These are phyloP conservation scores for Polylopha cassiicola DNA, from an alignment of 2,888 invertebrate genomes.

Conservation along the genomic window DNA sequence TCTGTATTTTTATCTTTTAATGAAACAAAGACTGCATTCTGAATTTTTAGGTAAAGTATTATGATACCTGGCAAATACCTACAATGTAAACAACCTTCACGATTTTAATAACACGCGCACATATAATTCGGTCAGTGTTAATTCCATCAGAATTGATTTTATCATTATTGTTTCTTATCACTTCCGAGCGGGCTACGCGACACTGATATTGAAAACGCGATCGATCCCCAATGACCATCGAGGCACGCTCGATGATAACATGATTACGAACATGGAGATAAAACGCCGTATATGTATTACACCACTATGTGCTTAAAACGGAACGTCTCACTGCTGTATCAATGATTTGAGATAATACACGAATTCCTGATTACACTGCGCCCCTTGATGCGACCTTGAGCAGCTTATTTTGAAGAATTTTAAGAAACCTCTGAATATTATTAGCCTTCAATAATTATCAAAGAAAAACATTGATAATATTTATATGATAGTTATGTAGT, in stretches of 20 bases:
- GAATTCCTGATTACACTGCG: conserved; percentile 41
- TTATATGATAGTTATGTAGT: too few species aligned
- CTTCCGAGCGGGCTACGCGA: conserved; percentile 37
- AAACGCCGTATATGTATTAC: conserved; percentile 39
- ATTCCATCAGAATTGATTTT: conserved; percentile 37
- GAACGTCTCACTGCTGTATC: conserved; percentile 35
- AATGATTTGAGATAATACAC: conserved; percentile 47
- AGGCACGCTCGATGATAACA: conserved; percentile 57
- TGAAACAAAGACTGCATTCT: too few species aligned
- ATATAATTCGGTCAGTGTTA: conserved; percentile 50
- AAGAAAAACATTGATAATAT: too few species aligned
- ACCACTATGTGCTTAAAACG: conserved; percentile 38
- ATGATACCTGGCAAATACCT: too few species aligned
- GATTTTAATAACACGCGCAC: conserved; percentile 23
- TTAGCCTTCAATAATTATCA: too few species aligned
- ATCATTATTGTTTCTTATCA: conserved; percentile 41
- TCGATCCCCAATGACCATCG: conserved; percentile 40
- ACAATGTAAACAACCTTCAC: conserved; percentile 21
- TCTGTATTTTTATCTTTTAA: too few species aligned
- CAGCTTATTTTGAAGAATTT: too few species aligned
- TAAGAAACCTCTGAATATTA: too few species aligned
- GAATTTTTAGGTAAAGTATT: too few species aligned
- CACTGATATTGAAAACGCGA: conserved; percentile 36
- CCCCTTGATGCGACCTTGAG: too few species aligned
- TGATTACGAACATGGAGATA: conserved; percentile 62